Base-by-base conservation (phyloP, 2,888 invertebrate species). In the Cremastinae sp. region DNA sequence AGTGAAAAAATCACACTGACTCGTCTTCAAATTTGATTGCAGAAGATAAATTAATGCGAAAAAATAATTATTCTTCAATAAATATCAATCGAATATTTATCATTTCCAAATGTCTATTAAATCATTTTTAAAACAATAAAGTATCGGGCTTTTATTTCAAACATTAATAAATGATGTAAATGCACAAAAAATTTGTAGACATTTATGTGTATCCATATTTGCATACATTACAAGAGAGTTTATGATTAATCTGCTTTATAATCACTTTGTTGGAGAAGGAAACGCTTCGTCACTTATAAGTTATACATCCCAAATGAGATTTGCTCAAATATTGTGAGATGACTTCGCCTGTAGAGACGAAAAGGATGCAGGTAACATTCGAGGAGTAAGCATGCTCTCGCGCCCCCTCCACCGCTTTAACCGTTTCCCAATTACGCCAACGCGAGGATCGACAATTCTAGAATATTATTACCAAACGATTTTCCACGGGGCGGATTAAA, bases 271-370 rank as follows among this genome's bases (percentile, higher is more conserved):
- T 41, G 22, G 41, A 18, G 59, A 70, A 14, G 14, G 53, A 66
- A 70, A 28, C 64, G 69, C 69, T 59, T 70, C 58, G 74, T 64
- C 69, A 74, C 69, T 74, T 64, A 70, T 74, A 70, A 74, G 69
- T 74, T 69, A 38, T 59, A 64, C 59, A 74, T 58, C 38, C 43
- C 22, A 49, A 16, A 51, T 28, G 10, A 28, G 28, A 43, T 8
- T 18, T 43, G 45, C 41, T 36, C 8, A 36, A 38, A 36, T 43
- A 18, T 16, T 16, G 53, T 14, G 47, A n/a, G 12, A 59, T 22
- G 12, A 9, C 12, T n/a, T 16, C 1, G 20, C 7, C 22, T 12
- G 34, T 8, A 56, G 7, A 28, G 34, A 38, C 47, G 14, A 49
- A 51, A 36, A 53, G 64, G 59, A 53, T 74, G 62, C 18, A 53